Evolutionary conservation across 2,888 invertebrate genomes (phyloP).

Genomic region (Lydus trimaculatus): DNA sequence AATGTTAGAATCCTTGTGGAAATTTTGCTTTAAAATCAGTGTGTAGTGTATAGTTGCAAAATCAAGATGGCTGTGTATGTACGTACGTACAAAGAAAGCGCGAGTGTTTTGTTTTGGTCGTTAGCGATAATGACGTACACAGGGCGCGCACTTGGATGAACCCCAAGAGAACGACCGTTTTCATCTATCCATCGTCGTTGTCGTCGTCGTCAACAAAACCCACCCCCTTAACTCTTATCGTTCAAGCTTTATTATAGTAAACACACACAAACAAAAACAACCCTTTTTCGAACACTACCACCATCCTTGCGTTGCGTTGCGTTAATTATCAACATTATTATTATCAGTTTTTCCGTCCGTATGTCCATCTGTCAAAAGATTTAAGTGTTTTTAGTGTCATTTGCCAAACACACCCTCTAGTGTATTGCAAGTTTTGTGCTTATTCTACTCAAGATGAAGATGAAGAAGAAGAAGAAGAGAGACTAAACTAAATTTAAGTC

Average conservation of each 20-base stretch:
- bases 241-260: slow-evolving; percentile 21
- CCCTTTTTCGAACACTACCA: neutral
- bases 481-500: slow-evolving; percentile 50
- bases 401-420: neutral
- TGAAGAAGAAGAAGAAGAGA: neutral
- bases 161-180: slow-evolving; percentile 29
- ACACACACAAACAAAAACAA: slow-evolving; percentile 16
- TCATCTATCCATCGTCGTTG: slow-evolving; percentile 15
- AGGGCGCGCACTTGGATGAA: slow-evolving; percentile 43
- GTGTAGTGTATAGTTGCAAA: slow-evolving; percentile 49
- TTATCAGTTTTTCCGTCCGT: slow-evolving; percentile 11
- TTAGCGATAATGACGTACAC: slow-evolving; percentile 57
- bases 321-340: neutral
- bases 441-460: neutral
- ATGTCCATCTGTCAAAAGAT: slow-evolving; percentile 37
- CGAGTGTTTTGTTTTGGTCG: slow-evolving; percentile 58
- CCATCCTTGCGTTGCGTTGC: neutral
- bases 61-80: slow-evolving; percentile 56
- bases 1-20: slow-evolving; percentile 36
- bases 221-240: slow-evolving; percentile 16
- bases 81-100: slow-evolving; percentile 52
- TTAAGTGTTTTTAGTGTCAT: slow-evolving; percentile 33
- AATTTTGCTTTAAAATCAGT: slow-evolving; percentile 44
- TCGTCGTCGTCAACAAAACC: neutral
- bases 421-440: neutral